A percentile compares a stretch with the other conserved stretches of the same genome.
These are phyloP conservation scores for Kuschelorhynchus macadamiae DNA, from an alignment of 2,888 invertebrate genomes.

Conservation along the genomic window DNA sequence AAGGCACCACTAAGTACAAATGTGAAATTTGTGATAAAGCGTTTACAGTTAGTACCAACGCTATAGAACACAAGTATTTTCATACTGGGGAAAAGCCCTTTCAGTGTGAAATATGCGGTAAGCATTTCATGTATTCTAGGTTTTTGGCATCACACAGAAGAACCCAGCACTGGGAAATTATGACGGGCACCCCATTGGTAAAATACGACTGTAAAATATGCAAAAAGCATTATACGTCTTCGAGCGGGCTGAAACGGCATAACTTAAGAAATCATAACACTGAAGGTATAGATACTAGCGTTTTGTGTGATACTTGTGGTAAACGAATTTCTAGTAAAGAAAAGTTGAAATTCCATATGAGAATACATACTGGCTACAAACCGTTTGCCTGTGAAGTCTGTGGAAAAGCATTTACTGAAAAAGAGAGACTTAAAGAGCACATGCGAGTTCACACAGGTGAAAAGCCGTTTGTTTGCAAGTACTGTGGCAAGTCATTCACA, in stretches of 20 bases:
- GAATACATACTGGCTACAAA: conserved; percentile 68
- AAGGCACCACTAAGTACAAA: conserved; percentile 57
- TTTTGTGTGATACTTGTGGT: conserved; percentile 67
- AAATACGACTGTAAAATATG: conserved; percentile 65
- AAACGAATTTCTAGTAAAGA: conserved; percentile 65
- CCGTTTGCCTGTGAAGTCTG: conserved; percentile 67
- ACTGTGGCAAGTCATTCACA: conserved; percentile 65
- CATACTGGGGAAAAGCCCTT: conserved; percentile 70
- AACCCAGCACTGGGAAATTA: conserved; percentile 69
- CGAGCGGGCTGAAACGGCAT: conserved; percentile 62
- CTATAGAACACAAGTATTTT: conserved; percentile 67
- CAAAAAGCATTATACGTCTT: conserved; percentile 64
- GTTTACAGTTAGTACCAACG: conserved; percentile 68
- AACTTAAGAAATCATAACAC: conserved; percentile 60
- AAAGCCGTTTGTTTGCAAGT: conserved; percentile 66
- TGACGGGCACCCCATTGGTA: conserved; percentile 62
- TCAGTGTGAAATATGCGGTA: conserved; percentile 64
- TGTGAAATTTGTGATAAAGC: conserved; percentile 58
- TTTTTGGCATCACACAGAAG: conserved; percentile 71
- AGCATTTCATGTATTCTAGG: conserved; percentile 71
- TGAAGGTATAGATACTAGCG: conserved; percentile 68
- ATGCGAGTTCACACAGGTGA: conserved; percentile 61
- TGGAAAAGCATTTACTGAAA: conserved; percentile 70
- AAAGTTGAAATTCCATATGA: conserved; percentile 64
- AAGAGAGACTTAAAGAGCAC: conserved; percentile 66